phyloP scores from a whole-genome alignment of 2,888 invertebrate species.

The Pachycephus smyrnensis region DNA sequence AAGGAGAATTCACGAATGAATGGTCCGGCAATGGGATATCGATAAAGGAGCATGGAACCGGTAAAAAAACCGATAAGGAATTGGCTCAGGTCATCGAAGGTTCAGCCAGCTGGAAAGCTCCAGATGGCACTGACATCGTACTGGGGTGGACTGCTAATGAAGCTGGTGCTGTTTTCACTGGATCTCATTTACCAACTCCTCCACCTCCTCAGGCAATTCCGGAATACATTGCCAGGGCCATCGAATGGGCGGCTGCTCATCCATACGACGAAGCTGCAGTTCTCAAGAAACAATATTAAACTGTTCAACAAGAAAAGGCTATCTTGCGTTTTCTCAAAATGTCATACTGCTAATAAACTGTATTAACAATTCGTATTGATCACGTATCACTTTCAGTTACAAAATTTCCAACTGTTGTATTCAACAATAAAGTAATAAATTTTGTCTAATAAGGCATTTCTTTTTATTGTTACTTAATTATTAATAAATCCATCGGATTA shows the following conservation, averaged over 20 bases:
- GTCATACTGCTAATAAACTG: background rate
- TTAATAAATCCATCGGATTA: background rate
- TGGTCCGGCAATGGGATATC: conserved; percentile 15
- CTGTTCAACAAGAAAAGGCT: too few species aligned
- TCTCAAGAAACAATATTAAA: background rate
- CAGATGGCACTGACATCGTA: background rate
- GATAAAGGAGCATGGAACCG: conserved; percentile 2
- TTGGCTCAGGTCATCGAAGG: conserved; percentile 10
- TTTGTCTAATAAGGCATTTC: too few species aligned
- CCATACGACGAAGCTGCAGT: conserved; percentile 12
- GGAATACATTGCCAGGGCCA: background rate
- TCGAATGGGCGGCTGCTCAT: conserved; percentile 17
- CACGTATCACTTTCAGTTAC: background rate
- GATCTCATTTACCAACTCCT: conserved; percentile 8
- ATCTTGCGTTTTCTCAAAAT: background rate
- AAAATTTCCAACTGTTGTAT: background rate
- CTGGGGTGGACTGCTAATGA: conserved; percentile 4
- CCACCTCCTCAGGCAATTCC: conserved; percentile 6
- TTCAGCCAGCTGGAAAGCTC: background rate
- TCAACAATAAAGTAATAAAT: background rate
- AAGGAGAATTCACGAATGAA: conserved; percentile 10
- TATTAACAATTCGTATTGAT: background rate
- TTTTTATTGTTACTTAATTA: background rate
- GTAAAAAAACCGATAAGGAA: background rate
- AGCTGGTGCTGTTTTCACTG: background rate